A percentile compares a stretch with the other conserved stretches of the same genome.
phyloP scores from a whole-genome alignment of 2,113 vertebrate genomes.

The Sus scrofa region T2T-Sscrofa CM000826.6:150237501-150238000 shows the following conservation, averaged over 20 bases:
- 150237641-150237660: background rate
- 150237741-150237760: background rate
- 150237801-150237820: background rate
- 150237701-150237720: background rate
- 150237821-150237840: background rate
- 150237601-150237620: background rate
- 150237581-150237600: background rate
- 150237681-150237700: background rate
- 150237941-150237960: background rate
- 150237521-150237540: background rate
- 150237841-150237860: background rate
- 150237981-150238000: background rate
- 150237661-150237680: background rate
- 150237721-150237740: background rate
- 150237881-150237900: background rate
- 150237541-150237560: background rate
- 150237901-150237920: background rate
- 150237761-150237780: background rate
- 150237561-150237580: background rate
- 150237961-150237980: background rate
- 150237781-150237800: background rate
- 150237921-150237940: background rate
- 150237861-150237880: background rate
- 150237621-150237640: background rate
- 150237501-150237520: background rate